These are phyloP conservation scores for Trochalopteron elliotii DNA, from an alignment of 2,113 vertebrate species.

Conservation along the genomic window DNA sequence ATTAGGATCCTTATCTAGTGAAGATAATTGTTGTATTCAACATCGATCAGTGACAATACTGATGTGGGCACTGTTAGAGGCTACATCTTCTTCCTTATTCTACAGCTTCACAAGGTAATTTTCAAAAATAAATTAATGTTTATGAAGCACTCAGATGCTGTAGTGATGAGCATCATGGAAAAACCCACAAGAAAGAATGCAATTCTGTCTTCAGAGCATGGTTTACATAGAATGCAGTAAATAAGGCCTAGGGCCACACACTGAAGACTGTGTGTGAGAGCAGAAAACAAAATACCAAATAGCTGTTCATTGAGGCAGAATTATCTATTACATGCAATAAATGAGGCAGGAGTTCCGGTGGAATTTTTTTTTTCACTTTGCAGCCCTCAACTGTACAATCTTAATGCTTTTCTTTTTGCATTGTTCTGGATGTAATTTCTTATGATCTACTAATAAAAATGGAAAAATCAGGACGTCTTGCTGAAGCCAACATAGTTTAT, in stretches of 20 bases:
- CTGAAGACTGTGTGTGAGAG: background rate
- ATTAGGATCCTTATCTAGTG: conserved; percentile 60
- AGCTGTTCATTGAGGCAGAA: conserved; percentile 18
- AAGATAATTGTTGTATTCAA: conserved; percentile 45
- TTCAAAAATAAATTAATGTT: conserved; percentile 32
- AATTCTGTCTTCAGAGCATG: conserved; percentile 6
- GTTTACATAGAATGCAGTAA: conserved; percentile 26
- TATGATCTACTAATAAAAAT: background rate
- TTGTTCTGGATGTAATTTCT: background rate
- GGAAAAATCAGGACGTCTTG: background rate
- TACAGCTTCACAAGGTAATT: conserved; percentile 43
- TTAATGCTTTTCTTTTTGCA: background rate
- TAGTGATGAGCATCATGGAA: background rate
- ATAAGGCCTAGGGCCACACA: conserved; percentile 22
- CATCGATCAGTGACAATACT: conserved; percentile 38
- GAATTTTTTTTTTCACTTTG: background rate
- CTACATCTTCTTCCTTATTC: background rate
- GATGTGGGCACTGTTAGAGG: background rate
- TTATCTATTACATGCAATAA: background rate
- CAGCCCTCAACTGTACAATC: background rate
- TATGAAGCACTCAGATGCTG: background rate
- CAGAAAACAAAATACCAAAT: conserved; percentile 41
- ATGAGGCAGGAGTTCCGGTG: background rate
- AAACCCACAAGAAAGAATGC: conserved; percentile 1
- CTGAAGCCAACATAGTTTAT: background rate